A percentile compares a stretch with the other conserved stretches of the same genome.
Conservation (phyloP, 2,797 vertebrate genomes). For the Potorous gilbertii region DNA sequence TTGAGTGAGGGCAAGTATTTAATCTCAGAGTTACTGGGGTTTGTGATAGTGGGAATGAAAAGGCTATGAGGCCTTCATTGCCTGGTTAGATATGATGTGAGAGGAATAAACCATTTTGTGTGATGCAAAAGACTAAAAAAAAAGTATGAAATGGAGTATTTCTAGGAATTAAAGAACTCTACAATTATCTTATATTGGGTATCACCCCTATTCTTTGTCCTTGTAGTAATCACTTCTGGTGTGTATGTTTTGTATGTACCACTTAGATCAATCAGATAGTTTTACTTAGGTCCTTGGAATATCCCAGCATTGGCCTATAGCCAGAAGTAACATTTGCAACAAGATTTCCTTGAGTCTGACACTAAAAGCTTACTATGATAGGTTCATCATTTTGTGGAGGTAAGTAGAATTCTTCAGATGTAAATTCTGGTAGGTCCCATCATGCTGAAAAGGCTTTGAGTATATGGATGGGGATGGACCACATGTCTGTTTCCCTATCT, state of each 20-base stretch:
- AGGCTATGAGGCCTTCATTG: slow-evolving; percentile 12
- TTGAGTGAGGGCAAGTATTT: neutral
- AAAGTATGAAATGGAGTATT: slow-evolving; percentile 2
- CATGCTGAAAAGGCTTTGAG: neutral
- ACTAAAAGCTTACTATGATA: neutral
- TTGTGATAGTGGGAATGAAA: neutral
- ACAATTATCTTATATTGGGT: slow-evolving; percentile 11
- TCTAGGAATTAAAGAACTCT: neutral
- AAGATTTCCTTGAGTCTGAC: neutral
- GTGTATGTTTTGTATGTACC: slow-evolving; percentile 37
- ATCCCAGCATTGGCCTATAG: neutral
- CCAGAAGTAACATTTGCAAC: neutral
- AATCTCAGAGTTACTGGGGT: neutral
- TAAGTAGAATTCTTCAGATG: neutral
- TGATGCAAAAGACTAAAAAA: slow-evolving; percentile 15
- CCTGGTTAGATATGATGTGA: neutral
- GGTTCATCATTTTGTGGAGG: neutral
- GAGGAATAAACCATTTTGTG: neutral
- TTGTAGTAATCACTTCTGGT: slow-evolving; percentile 42
- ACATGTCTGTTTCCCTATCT: neutral
- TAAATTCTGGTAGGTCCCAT: neutral
- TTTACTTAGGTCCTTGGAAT: neutral
- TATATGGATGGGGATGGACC: neutral
- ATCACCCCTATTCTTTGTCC: slow-evolving; percentile 21
- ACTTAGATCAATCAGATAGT: neutral